Percentiles rank a stretch among this genome's conserved stretches.
Conservation (phyloP, 2,113 vertebrate species). For the Cichladusa arquata region DNA sequence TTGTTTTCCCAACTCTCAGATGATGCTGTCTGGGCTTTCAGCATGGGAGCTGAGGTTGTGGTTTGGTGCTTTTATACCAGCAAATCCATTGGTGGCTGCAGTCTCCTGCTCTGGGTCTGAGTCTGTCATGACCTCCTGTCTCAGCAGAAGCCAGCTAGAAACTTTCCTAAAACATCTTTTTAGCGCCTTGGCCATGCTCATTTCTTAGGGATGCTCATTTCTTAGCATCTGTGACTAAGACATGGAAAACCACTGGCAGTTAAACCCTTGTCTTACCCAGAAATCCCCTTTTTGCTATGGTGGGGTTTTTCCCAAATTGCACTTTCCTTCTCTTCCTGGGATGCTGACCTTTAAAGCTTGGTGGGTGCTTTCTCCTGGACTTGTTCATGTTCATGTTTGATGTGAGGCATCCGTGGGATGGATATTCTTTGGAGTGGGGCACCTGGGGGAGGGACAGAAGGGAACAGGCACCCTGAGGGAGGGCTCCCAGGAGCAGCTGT, state of each 20-base stretch:
- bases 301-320: not conserved
- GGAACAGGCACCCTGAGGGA: not conserved
- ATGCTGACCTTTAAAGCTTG: not conserved
- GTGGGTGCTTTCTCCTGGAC: accelerated
- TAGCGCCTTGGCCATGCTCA: not conserved
- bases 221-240: not conserved
- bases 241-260: not conserved
- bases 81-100: not conserved
- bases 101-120: not conserved
- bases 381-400: accelerated
- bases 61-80: not conserved
- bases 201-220: not conserved
- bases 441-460: not conserved
- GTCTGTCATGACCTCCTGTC: not conserved
- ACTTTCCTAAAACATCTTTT: not conserved
- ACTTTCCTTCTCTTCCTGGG: not conserved
- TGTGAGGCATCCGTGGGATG: not conserved
- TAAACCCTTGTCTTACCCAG: not conserved
- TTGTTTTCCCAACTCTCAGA: not conserved
- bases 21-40: not conserved
- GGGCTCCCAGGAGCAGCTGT: accelerated
- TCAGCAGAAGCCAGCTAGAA: not conserved
- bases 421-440: not conserved
- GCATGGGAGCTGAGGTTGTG: not conserved
- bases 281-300: not conserved